Evolutionary conservation across 2,113 vertebrate species (phyloP), one percentile per base, ranked within the genome.

Genomic region (Peromyscus maniculatus): DNA sequence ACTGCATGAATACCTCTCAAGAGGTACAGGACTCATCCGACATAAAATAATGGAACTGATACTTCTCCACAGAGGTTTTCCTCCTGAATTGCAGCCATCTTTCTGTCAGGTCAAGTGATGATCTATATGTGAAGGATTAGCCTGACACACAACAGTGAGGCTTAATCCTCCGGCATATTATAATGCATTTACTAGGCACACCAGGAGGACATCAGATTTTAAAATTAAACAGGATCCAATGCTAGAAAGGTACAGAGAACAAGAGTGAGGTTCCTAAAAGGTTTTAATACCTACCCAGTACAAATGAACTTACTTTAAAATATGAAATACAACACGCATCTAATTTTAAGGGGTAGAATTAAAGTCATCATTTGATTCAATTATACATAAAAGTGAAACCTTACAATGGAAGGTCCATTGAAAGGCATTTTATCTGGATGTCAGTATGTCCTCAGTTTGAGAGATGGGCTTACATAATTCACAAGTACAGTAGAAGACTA

Each of bases 171-270:
- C 98, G 98, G 98, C 99, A 99, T 99, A 99, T 99, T 99, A 98
- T 99, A 99, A 99, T 99, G 99, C 99, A 99, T 99, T 99, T 99
- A 99, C 99, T 99, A 99, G 99, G 99, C 99, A 99, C 99, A 99
- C 99, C 99, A 99, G 99, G 99, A 99, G 99, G 99, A 99, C 99
- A 99, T 99, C 98, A 98, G 98, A 98, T 78, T 94, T 99, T 99
- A 99, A 99, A 99, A 99, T 99, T 99, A 99, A 99, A 99, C 98
- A 99, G 98, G 98, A 99, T 99, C 98, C 97, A 98, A 98, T 98
- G 98, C 98, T 99, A 98, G 98, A 99, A 99, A 99, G 99, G 98
- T 99, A 99, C 98, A 98, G 98, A 99, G 98, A 99, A 98, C 98
- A 99, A 98, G 97, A 98, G 97, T 97, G 97, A 97, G 79, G 99